Conservation (phyloP, 2,113 vertebrate species). For the Chaetorhynchus papuensis region DNA sequence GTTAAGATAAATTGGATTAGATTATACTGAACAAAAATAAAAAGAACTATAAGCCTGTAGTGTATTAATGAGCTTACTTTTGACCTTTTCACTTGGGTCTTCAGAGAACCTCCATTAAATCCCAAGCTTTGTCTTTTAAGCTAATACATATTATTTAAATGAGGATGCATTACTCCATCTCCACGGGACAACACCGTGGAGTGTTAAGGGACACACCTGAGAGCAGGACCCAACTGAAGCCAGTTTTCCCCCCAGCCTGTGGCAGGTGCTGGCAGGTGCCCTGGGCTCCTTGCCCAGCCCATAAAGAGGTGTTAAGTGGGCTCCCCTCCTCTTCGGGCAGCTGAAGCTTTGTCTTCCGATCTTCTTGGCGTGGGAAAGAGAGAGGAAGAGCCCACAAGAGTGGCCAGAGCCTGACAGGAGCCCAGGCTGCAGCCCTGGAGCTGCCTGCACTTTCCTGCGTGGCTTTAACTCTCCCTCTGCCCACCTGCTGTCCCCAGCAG, state of each 20-base stretch:
- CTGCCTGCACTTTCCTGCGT: rapidly evolving
- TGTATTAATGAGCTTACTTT: neutral
- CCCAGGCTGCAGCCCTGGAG: neutral
- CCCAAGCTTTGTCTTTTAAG: neutral
- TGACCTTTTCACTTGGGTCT: neutral
- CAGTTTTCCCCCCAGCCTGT: neutral
- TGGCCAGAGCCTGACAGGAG: rapidly evolving
- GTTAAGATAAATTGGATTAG: neutral
- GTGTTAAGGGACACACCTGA: rapidly evolving
- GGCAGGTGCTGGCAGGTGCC: too few relatives aligned
- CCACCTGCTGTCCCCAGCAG: rapidly evolving
- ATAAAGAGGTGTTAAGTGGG: neutral
- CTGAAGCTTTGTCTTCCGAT: rapidly evolving
- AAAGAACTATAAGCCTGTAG: neutral
- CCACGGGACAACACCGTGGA: too few relatives aligned
- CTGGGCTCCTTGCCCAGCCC: neutral
- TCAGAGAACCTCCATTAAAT: neutral
- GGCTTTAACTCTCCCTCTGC: neutral
- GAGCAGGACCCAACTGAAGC: neutral
- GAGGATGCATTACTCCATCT: too few relatives aligned
- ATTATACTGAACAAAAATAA: neutral
- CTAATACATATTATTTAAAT: neutral
- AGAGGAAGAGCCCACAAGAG: too few relatives aligned
- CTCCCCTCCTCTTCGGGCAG: rapidly evolving
- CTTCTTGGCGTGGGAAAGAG: rapidly evolving